Evolutionary conservation across 35 echinoderm and acorn worm species (phyloP), one percentile per base, ranked within the genome.

Genomic region (Holothuria glaberrima): DNA sequence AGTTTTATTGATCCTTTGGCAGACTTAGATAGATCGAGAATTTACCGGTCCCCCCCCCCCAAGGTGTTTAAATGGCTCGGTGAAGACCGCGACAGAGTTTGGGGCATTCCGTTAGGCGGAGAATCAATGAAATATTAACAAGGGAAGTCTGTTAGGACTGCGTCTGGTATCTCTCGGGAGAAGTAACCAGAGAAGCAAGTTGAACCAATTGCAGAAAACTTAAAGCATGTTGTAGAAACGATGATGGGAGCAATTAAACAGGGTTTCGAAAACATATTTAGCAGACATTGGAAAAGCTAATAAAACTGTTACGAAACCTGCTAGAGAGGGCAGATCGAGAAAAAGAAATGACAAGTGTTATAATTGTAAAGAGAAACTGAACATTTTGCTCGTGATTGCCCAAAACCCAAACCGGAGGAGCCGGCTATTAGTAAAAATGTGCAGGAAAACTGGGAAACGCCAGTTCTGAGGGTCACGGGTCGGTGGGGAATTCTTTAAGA

Each of bases 1-100:
- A 27, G 59, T 58, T 90, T 75, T 59, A 78, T 90, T 32, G 71
- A 90, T 78, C 50, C 88, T n/a, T 26, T 73, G 16, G 20, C 36
- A 27, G 87, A 89, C n/a, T 33, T 36, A 19, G 67, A 89, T 25
- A 41, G 86, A 10, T 50, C 36, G 86, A 0, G 77, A 35, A 74
- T 82, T 52, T 58, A 57, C n/a, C 45, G 57, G 22, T 57, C 45
- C 13, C 36, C 21, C 36, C 77, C 77, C 18, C 2, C n/a, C n/a
- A n/a, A n/a, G 10, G 9, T 48, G 5, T 48, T 32, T 82, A 46
- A 12, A 48, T 12, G 54, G 57, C n/a, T 20, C 45, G 5, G 77
- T 82, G 66, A 69, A 54, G 16, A 14, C 50, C 12, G 50, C 50
- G 10, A 54, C 12, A 9, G 50, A 54, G 12, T 54, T 54, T 54